These are phyloP conservation scores for Periophthalmus modestus DNA, from an alignment of 2,113 vertebrate species.

Conservation along the genomic window DNA sequence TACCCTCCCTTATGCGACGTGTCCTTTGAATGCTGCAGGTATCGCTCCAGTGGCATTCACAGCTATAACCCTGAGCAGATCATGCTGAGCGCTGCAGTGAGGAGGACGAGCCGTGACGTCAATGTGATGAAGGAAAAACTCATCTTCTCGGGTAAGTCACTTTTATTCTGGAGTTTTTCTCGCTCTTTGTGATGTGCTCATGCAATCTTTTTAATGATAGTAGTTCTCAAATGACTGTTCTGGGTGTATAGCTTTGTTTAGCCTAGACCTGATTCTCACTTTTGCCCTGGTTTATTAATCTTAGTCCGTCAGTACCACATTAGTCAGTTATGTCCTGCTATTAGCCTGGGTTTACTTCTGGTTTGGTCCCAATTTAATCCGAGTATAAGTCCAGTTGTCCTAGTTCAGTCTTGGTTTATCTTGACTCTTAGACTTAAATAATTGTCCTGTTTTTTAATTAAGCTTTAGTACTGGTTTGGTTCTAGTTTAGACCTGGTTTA, in stretches of 20 bases:
- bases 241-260: too few species aligned
- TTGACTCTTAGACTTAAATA: neutral
- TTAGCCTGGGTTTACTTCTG: neutral
- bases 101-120: slow-evolving; percentile 88
- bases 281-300: neutral
- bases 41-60: slow-evolving; percentile 88
- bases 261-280: neutral
- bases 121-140: slow-evolving; percentile 99
- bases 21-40: slow-evolving; percentile 78
- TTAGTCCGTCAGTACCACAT: neutral
- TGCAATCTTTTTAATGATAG: neutral
- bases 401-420: neutral
- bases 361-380: neutral
- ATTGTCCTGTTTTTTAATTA: neutral
- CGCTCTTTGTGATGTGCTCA: slow-evolving; percentile 1
- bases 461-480: neutral
- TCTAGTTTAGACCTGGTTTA: neutral
- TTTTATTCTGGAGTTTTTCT: neutral
- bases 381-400: neutral
- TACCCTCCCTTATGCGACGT: neutral
- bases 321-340: neutral
- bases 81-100: slow-evolving; percentile 92
- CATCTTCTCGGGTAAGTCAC: slow-evolving; percentile 89
- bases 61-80: slow-evolving; percentile 98
- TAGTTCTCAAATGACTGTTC: neutral